Evolutionary conservation across 2,797 vertebrate genomes (phyloP).

Genomic region (Poecile montanus): DNA sequence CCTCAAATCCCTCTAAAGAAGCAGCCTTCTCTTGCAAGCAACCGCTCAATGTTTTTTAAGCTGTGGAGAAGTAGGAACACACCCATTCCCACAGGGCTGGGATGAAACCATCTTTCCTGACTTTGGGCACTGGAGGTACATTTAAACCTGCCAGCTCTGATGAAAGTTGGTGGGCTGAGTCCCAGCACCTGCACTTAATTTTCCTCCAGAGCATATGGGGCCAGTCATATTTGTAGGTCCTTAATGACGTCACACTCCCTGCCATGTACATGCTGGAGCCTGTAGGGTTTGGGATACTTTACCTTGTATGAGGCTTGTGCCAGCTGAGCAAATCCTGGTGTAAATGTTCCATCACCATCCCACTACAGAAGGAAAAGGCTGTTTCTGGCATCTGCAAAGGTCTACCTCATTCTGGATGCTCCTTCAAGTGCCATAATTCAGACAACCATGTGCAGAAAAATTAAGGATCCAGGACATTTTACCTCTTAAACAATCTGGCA

Average conservation of each 20-base stretch:
- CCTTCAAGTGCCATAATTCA: neutral
- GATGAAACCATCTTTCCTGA: neutral
- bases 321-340: neutral
- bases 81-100: neutral
- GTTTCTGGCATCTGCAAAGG: neutral
- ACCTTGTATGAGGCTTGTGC: neutral
- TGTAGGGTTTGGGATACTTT: neutral
- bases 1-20: neutral
- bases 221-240: neutral
- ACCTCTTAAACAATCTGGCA: neutral
- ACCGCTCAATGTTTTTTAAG: neutral
- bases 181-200: slow-evolving; percentile 19
- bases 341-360: neutral
- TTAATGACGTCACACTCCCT: neutral
- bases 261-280: rapidly evolving
- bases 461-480: neutral
- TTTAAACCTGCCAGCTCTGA: slow-evolving; percentile 1
- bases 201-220: neutral
- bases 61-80: neutral
- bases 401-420: neutral
- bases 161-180: neutral
- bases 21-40: neutral
- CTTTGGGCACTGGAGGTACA: neutral
- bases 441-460: neutral
- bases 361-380: neutral